A percentile compares a stretch with the other conserved stretches of the same genome.
These are phyloP conservation scores for human DNA, from an alignment of 2,113 vertebrate species.

Conservation along the genomic window GRCh38 chr14:103801501-103802000, in stretches of 20 bases:
- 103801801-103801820: background rate
- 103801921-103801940: background rate
- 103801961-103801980: background rate
- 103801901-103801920: background rate
- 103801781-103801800: background rate
- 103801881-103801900: background rate
- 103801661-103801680: background rate
- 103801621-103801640: background rate
- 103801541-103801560: background rate
- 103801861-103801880: background rate
- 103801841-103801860: background rate
- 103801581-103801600: background rate
- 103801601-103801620: background rate
- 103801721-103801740: background rate
- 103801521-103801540: background rate
- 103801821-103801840: accelerated
- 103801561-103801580: background rate
- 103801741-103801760: background rate
- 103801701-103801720: background rate
- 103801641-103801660: background rate
- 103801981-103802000: background rate
- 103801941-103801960: background rate
- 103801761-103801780: background rate
- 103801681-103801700: background rate
- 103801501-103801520: background rate